Percentiles rank a stretch among this genome's conserved stretches.
Conservation (phyloP, 2,888 invertebrate genomes). For the Epinotia nisella region DNA sequence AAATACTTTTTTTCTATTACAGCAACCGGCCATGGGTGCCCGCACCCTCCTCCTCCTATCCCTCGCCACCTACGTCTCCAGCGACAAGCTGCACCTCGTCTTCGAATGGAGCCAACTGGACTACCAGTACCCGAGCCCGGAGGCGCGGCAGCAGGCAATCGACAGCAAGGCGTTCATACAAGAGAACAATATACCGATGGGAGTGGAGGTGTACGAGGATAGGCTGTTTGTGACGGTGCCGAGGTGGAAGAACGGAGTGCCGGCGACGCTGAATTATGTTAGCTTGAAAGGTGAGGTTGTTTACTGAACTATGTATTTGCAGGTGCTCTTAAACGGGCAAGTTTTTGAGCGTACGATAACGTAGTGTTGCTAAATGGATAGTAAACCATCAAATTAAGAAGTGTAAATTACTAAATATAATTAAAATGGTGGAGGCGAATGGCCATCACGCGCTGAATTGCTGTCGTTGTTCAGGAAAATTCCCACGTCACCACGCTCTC, state of each 20-base stretch:
- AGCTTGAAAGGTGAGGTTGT: constrained; percentile 87
- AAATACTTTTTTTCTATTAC: constrained; percentile 52
- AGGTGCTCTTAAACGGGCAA: too few relatives aligned
- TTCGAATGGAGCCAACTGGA: constrained; percentile 91
- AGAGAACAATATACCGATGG: constrained; percentile 89
- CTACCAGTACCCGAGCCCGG: constrained; percentile 86
- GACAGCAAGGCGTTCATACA: constrained; percentile 86
- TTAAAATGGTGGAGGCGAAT: too few relatives aligned
- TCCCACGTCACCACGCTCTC: too few relatives aligned
- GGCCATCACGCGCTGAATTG: too few relatives aligned
- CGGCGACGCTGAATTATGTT: constrained; percentile 90
- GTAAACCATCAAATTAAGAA: too few relatives aligned
- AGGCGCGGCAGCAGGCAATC: constrained; percentile 85
- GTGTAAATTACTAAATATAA: too few relatives aligned
- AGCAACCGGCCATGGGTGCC: constrained; percentile 67
- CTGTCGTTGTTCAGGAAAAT: too few relatives aligned
- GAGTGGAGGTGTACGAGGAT: constrained; percentile 88
- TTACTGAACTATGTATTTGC: too few relatives aligned
- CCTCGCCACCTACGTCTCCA: constrained; percentile 74
- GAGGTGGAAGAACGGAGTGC: constrained; percentile 90
- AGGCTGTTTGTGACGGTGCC: constrained; percentile 90
- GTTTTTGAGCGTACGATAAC: too few relatives aligned
- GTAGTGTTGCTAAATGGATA: too few relatives aligned
- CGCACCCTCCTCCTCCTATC: constrained; percentile 69
- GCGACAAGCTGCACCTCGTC: constrained; percentile 88